Evolutionary conservation across 1,140 invertebrate genomes (phyloP).

Genomic region (Venustaconcha ellipsiformis): DNA sequence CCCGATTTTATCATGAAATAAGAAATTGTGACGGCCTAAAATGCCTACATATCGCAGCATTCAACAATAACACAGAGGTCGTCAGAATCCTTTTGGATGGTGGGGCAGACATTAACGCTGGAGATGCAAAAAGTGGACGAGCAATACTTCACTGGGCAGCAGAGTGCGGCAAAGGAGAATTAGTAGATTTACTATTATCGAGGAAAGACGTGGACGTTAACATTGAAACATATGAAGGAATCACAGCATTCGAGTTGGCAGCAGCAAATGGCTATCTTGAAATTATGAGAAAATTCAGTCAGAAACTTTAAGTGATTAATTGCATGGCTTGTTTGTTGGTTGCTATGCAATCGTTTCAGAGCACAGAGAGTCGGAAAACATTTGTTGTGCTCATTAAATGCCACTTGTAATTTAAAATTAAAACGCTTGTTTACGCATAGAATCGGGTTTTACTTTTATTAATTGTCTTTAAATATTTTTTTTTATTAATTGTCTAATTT

Average conservation of each 20-base stretch:
- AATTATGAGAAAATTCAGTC: no score
- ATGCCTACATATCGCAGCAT: slow-evolving; percentile 68
- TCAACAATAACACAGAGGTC: slow-evolving; percentile 8
- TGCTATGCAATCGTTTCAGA: no score
- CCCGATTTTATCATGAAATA: slow-evolving; percentile 72
- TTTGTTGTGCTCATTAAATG: no score
- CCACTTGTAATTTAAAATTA: no score
- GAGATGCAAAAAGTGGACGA: slow-evolving; percentile 59
- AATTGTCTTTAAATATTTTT: no score
- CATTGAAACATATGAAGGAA: slow-evolving; percentile 35
- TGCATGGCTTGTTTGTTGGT: no score
- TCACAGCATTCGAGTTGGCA: slow-evolving; percentile 38
- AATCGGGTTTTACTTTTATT: no score
- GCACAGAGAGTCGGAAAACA: no score
- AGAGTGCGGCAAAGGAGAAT: slow-evolving; percentile 30
- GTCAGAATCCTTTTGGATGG: slow-evolving; percentile 30
- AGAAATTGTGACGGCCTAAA: slow-evolving; percentile 84
- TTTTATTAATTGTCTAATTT: no score
- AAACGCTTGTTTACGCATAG: no score
- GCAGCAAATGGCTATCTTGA: no score
- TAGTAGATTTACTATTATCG: slow-evolving; percentile 27
- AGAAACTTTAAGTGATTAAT: no score
- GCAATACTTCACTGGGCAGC: slow-evolving; percentile 47
- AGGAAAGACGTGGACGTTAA: slow-evolving; percentile 32
- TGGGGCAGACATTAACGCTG: slow-evolving; percentile 78